Base-by-base conservation (phyloP, 2,888 invertebrate genomes). In the Cephus sareptanus region DNA sequence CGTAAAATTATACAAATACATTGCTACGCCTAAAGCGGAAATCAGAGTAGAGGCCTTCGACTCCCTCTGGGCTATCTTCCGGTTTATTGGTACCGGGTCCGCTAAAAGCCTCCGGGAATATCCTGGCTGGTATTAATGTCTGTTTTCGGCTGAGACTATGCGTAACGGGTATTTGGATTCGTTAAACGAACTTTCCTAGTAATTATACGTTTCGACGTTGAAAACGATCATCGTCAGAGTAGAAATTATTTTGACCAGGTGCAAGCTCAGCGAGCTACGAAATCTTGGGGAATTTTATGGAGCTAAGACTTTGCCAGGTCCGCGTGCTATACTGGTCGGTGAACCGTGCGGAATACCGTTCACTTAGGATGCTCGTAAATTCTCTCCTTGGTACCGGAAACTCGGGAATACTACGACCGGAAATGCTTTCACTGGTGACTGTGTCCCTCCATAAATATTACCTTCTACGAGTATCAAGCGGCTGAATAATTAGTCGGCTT, bases 1-100 rank as follows among this genome's bases (percentile, higher is more conserved):
- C 71, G 34, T 71, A 71, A 71, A 71, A 71, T 71, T 71, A 71
- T 71, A 71, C 71, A 71, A 71, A 71, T 71, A 71, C 56, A 23
- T 71, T 11, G 31, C 71, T 23, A 33, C 12, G 34, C 3, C 71
- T 13, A 31, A 31, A 34, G 34, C 33, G 34, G 33, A 71, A 71
- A 71, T 71, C 71, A 34, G 31, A 71, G 34, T 34, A 4, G 71
- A 71, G 33, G 23, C 56, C 56, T 56, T 56, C 56, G 56, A 56
- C 23, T 23, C 56, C 56, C 23, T 56, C 23, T 23, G 15, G 23
- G 56, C 23, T 9, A 56, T 56, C 23, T 56, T 56, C 56, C 56
- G 56, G 23, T 56, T 56, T 56, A 56, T 56, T 56, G 56, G 56
- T 56, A 56, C 23, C 56, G 23, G 56, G 9, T 56, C 23, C 56